Evolutionary conservation across 1,140 invertebrate species (phyloP).

Genomic region (Calliphora vicina): DNA sequence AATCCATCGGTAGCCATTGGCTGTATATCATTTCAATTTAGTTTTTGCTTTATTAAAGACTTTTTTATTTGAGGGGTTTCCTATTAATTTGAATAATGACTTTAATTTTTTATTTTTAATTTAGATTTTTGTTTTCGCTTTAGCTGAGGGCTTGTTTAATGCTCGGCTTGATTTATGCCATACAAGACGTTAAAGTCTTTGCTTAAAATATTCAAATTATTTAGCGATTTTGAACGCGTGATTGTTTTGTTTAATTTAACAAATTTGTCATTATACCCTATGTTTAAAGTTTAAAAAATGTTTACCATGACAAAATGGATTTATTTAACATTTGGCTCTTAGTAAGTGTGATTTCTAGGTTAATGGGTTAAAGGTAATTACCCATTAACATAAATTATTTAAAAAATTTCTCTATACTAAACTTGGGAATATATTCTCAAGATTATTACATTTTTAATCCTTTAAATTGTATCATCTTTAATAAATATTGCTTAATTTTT

Average conservation of each 20-base stretch:
- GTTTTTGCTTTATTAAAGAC: not conserved
- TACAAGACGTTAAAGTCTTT: not conserved
- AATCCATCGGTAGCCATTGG: not conserved
- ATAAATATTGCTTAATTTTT: too few relatives aligned
- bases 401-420: too few relatives aligned
- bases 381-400: too few relatives aligned
- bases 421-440: too few relatives aligned
- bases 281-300: too few relatives aligned
- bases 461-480: too few relatives aligned
- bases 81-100: not conserved
- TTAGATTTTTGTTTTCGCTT: not conserved
- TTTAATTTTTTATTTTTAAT: not conserved
- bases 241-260: slow-evolving; percentile 20
- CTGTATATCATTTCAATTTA: not conserved
- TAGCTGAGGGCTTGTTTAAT: not conserved
- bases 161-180: slow-evolving; percentile 6
- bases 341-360: too few relatives aligned
- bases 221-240: not conserved
- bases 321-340: too few relatives aligned
- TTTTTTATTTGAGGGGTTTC: not conserved
- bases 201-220: not conserved
- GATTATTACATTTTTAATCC: too few relatives aligned
- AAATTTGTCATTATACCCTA: slow-evolving; percentile 12
- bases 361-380: too few relatives aligned
- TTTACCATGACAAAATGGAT: too few relatives aligned